Evolutionary conservation across 2,888 invertebrate species (phyloP), one percentile per base, ranked within the genome.

Genomic region (Lepeophtheirus nordmannii): DNA sequence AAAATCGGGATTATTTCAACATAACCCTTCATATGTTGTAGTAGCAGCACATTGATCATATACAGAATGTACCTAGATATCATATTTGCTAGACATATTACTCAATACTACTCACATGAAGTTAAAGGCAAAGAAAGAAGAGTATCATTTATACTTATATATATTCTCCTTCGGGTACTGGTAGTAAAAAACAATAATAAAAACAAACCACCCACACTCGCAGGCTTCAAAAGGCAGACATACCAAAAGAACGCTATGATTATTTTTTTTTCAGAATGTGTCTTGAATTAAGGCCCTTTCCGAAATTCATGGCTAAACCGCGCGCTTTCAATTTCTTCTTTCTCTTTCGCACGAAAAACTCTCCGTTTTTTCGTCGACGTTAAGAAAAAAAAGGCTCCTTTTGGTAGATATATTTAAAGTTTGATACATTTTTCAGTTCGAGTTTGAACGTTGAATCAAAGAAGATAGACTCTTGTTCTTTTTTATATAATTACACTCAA

Each of bases 201-300:
- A n/a, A 46, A 46, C 17, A 46, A 46, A 5, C 53, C 53, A n/a
- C 17, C 53, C 53, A 14, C 53, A 46, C 53, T 46, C 8, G n/a
- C 53, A 46, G 53, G 53, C 53, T 46, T 46, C 53, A 46, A 46
- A 46, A 46, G 53, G 53, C 53, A 46, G 53, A 46, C 53, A 46
- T 46, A 46, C n/a, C 17, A 46, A 17, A 46, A 46, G 17, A 46
- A 46, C 53, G 53, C 53, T 46, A n/a, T n/a, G n/a, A n/a, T n/a
- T n/a, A n/a, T 17, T 46, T 46, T 46, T 46, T 46, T 46, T 17
- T 30, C 30, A 30, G 30, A 30, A 30, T 30, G 30, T 30, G 30
- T 30, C 30, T 30, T 30, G 30, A 30, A 30, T 30, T 46, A 46
- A 46, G 53, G 53, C 53, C 53, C 17, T 46, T 17, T 46, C 53